These are phyloP conservation scores for Calosoma granatense DNA, from an alignment of 1,140 invertebrate species.

Conservation along the genomic window DNA sequence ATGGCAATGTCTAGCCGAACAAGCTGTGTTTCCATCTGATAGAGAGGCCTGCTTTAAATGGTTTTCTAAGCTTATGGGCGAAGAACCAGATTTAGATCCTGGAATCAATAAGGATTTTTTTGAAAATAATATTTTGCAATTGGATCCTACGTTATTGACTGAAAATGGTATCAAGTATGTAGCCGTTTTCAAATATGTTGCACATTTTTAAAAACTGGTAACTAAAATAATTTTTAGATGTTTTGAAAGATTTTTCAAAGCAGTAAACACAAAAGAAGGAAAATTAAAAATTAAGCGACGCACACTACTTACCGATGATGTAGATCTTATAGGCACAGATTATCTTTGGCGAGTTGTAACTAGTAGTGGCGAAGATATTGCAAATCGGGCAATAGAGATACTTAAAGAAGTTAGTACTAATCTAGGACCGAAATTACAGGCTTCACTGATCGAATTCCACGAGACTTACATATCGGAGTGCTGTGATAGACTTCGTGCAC, in stretches of 20 bases:
- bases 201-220: slow-evolving; percentile 42
- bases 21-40: slow-evolving; percentile 83
- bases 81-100: slow-evolving; percentile 93
- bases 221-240: slow-evolving; percentile 45
- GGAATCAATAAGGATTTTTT: slow-evolving; percentile 96
- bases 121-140: slow-evolving; percentile 85
- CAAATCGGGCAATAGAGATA: slow-evolving; percentile 80
- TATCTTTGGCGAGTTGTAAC: slow-evolving; percentile 93
- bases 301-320: slow-evolving; percentile 70
- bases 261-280: slow-evolving; percentile 91
- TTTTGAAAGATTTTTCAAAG: slow-evolving; percentile 93
- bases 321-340: slow-evolving; percentile 90
- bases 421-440: slow-evolving; percentile 72
- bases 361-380: slow-evolving; percentile 83
- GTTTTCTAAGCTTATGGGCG: slow-evolving; percentile 98
- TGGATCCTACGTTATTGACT: slow-evolving; percentile 84
- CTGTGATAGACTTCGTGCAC: slow-evolving; percentile 77
- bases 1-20: slow-evolving; percentile 92
- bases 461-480: slow-evolving; percentile 84
- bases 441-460: slow-evolving; percentile 69
- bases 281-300: slow-evolving; percentile 82
- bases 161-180: slow-evolving; percentile 89
- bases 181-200: neutral
- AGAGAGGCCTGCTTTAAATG: slow-evolving; percentile 96
- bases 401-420: slow-evolving; percentile 91